These are phyloP conservation scores for Plebejus anna DNA, from an alignment of 2,888 invertebrate species.

Conservation along the genomic window DNA sequence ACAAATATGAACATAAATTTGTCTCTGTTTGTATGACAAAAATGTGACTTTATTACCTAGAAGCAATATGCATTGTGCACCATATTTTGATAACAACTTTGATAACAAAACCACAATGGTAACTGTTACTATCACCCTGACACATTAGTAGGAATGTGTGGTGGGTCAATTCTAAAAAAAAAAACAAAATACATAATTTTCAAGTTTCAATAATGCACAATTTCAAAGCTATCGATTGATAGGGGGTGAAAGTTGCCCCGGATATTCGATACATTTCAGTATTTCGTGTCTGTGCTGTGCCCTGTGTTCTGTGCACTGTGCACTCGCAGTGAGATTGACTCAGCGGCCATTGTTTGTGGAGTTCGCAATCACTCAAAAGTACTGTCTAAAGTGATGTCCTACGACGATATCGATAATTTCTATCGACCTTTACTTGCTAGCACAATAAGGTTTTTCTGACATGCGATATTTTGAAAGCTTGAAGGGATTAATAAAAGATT, in stretches of 20 bases:
- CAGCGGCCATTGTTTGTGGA: slow-evolving; percentile 67
- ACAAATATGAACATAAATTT: neutral
- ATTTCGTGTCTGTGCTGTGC: slow-evolving; percentile 22
- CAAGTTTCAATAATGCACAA: neutral
- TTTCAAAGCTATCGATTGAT: neutral
- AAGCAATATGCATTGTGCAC: too few species aligned
- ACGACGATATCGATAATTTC: slow-evolving; percentile 35
- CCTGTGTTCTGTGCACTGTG: slow-evolving; percentile 44
- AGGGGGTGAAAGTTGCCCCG: neutral
- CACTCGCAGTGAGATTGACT: slow-evolving; percentile 65
- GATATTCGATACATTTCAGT: neutral
- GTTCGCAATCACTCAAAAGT: slow-evolving; percentile 75
- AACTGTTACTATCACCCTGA: too few species aligned
- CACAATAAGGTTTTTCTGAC: too few species aligned
- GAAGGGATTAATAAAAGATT: too few species aligned
- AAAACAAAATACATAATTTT: neutral
- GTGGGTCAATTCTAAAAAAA: neutral
- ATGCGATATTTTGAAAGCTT: neutral
- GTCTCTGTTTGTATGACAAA: too few species aligned
- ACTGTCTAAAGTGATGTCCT: slow-evolving; percentile 52
- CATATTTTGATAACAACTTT: too few species aligned
- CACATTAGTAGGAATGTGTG: too few species aligned
- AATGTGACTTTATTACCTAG: too few species aligned
- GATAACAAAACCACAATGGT: too few species aligned
- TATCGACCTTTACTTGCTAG: neutral